Conservation (phyloP, 2,113 vertebrate genomes). For the Nettapus auritus region DNA sequence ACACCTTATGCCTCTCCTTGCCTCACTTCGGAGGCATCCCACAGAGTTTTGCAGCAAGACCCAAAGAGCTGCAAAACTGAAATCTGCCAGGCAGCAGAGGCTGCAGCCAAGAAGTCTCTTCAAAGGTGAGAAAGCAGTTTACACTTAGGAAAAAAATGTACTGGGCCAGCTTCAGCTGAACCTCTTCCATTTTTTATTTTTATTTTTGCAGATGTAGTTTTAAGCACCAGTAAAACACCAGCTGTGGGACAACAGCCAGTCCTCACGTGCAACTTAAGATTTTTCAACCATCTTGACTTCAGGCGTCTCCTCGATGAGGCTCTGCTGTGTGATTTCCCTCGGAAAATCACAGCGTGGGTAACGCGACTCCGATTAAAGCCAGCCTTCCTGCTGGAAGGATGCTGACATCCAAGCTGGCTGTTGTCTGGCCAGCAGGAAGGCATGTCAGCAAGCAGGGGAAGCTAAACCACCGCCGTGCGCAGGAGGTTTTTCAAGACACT, state of each 20-base stretch:
- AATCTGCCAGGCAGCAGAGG: not conserved
- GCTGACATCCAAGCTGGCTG: not conserved
- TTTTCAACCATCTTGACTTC: not conserved
- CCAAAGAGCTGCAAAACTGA: not conserved
- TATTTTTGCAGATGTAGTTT: not conserved
- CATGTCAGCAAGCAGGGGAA: not conserved
- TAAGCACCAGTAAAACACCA: not conserved
- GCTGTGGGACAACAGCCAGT: not conserved
- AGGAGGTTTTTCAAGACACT: not conserved
- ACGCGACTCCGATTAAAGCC: not conserved
- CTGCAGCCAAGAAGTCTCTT: not conserved
- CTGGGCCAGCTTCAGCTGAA: not conserved
- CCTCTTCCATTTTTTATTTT: not conserved
- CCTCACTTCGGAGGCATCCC: not conserved
- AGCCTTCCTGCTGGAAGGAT: not conserved
- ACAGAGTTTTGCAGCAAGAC: not conserved
- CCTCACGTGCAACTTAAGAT: not conserved
- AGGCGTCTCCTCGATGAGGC: not conserved
- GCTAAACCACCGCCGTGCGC: fast-evolving
- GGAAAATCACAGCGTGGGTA: not conserved
- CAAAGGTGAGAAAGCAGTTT: not conserved
- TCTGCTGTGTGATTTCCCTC: not conserved
- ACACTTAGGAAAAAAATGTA: not conserved
- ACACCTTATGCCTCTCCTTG: not conserved
- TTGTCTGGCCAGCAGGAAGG: not conserved